These are phyloP conservation scores for Drosophila sulfurigaster DNA, from an alignment of 1,140 invertebrate genomes.

Conservation along the genomic window DNA sequence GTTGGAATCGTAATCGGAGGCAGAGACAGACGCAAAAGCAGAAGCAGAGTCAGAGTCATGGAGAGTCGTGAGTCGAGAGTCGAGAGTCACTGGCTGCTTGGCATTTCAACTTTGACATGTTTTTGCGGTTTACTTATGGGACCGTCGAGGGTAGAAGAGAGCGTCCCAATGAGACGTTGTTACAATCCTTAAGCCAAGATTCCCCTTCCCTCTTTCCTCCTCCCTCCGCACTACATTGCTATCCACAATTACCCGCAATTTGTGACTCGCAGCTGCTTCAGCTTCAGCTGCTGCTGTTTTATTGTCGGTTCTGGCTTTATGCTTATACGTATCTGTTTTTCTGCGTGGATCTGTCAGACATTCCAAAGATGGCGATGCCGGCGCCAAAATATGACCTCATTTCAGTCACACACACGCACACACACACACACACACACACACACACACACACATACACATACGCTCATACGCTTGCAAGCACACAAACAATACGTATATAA, in stretches of 20 bases:
- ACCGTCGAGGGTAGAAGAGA: not conserved
- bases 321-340: conserved; percentile 43
- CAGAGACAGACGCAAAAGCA: too few relatives aligned
- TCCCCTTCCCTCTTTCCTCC: not conserved
- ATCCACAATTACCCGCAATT: conserved; percentile 50
- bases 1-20: too few relatives aligned
- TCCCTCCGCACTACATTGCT: not conserved
- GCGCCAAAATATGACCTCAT: conserved; percentile 79
- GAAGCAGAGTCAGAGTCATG: too few relatives aligned
- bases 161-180: conserved; percentile 10
- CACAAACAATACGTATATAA: not conserved
- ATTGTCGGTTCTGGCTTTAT: conserved; percentile 36
- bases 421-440: conserved; percentile 2
- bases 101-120: conserved; percentile 43
- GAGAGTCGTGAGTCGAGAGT: conserved; percentile 3
- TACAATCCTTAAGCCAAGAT: conserved; percentile 7
- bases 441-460: conserved; percentile 15
- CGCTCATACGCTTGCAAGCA: too few relatives aligned
- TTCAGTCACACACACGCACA: conserved; percentile 40
- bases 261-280: conserved; percentile 35
- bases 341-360: conserved; percentile 35
- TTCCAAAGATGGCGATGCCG: conserved; percentile 52
- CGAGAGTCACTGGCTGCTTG: conserved; percentile 10
- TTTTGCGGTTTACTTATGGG: conserved; percentile 41
- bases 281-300: conserved; percentile 47